phyloP scores from a whole-genome alignment of 2,113 vertebrate genomes.

The Grantiella picta region DNA sequence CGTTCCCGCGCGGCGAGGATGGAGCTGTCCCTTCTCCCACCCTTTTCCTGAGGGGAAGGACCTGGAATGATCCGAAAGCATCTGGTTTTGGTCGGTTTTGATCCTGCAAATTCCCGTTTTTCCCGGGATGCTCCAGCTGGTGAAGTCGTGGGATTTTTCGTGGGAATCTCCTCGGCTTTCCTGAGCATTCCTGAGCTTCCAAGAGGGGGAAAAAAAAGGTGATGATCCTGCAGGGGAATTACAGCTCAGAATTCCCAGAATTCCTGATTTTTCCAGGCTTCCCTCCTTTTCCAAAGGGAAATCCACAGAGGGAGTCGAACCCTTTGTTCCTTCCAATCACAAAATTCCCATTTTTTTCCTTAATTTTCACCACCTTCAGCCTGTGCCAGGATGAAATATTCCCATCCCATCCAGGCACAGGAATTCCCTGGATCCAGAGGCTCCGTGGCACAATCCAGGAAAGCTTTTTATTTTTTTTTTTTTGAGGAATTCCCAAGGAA shows the following conservation, averaged over 20 bases:
- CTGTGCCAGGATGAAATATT: no score
- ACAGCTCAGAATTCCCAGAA: neutral
- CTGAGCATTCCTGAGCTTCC: neutral
- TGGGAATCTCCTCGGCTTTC: neutral
- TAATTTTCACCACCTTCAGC: neutral
- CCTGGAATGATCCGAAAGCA: rapidly evolving
- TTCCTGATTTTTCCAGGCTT: neutral
- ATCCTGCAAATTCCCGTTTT: rapidly evolving
- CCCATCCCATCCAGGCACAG: rapidly evolving
- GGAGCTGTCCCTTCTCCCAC: neutral
- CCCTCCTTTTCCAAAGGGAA: neutral
- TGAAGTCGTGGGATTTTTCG: no score
- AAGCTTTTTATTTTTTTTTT: neutral
- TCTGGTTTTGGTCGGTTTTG: neutral
- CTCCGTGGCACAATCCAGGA: neutral
- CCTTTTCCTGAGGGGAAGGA: neutral
- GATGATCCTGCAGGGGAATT: no score
- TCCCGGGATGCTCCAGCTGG: neutral
- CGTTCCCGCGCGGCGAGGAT: neutral
- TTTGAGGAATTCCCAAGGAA: neutral
- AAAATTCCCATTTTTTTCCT: neutral
- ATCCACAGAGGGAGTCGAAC: neutral
- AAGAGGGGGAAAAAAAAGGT: neutral
- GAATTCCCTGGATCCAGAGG: neutral
- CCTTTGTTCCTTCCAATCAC: neutral